Percentiles rank a stretch among this genome's conserved stretches.
Conservation (phyloP, 2,888 invertebrate species). For the Lacanobia wlatinum region DNA sequence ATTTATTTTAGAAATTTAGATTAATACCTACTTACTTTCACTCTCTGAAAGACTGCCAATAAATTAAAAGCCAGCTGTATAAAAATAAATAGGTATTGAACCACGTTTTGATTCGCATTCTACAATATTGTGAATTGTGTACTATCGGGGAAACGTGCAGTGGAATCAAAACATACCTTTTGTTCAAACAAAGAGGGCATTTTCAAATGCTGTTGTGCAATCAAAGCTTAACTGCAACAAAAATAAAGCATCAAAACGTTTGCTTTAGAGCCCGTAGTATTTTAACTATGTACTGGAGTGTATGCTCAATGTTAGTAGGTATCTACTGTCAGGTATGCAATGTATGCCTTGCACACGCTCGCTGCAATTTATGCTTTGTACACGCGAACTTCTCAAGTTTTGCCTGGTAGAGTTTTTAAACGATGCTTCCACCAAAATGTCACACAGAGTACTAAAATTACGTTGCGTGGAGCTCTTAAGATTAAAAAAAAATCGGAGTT, state of each 20-base stretch:
- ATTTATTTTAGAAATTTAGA: background rate
- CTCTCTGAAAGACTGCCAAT: background rate
- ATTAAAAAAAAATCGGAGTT: too few relatives aligned
- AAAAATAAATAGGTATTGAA: background rate
- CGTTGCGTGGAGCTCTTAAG: too few relatives aligned
- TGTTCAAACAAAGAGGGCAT: slow-evolving; percentile 41
- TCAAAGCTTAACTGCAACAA: slow-evolving; percentile 23
- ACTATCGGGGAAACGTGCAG: slow-evolving; percentile 39
- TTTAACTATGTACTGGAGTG: background rate
- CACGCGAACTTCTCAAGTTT: too few relatives aligned
- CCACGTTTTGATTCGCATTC: slow-evolving; percentile 28
- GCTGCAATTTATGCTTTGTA: too few relatives aligned
- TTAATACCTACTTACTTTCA: background rate
- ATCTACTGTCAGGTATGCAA: too few relatives aligned
- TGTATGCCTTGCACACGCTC: too few relatives aligned
- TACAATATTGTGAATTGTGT: slow-evolving; percentile 30
- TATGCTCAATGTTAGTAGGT: background rate
- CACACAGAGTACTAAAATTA: too few relatives aligned
- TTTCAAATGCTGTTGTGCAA: slow-evolving; percentile 38
- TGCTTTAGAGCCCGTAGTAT: slow-evolving; percentile 21
- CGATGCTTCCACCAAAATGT: too few relatives aligned
- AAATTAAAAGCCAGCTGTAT: background rate
- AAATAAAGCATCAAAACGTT: slow-evolving; percentile 29
- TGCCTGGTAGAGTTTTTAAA: too few relatives aligned
- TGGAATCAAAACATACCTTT: slow-evolving; percentile 54